These are phyloP conservation scores for Stenodera caucasica DNA, from an alignment of 2,888 invertebrate species.

Conservation along the genomic window DNA sequence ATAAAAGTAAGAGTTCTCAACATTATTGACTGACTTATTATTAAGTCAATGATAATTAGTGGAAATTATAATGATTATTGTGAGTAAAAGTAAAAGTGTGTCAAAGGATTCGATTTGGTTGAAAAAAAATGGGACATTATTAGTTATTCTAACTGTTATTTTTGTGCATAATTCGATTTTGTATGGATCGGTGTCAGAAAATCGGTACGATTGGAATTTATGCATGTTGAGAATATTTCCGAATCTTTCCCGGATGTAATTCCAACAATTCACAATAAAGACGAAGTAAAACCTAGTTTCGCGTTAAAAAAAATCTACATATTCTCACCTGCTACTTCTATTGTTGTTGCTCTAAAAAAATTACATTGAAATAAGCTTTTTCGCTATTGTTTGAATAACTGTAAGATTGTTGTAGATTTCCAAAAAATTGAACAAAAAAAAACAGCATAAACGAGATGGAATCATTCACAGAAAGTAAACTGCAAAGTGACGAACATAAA, in stretches of 20 bases:
- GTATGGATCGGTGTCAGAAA: conserved; percentile 5
- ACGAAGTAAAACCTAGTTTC: neutral
- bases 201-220: neutral
- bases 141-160: neutral
- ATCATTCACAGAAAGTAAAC: neutral
- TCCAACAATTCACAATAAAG: neutral
- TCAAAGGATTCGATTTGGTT: neutral
- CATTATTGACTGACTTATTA: neutral
- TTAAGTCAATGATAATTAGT: neutral
- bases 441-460: no score
- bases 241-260: neutral
- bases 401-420: neutral
- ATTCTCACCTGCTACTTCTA: neutral
- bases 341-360: neutral
- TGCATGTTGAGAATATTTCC: neutral
- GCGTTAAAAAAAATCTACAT: neutral
- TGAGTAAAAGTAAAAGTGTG: conserved; percentile 1
- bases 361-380: no score
- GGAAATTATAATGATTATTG: neutral
- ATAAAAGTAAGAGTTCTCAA: neutral
- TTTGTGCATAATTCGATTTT: neutral
- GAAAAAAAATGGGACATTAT: neutral
- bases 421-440: no score
- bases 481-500: neutral
- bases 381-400: neutral